Evolutionary conservation across 2,113 vertebrate species (phyloP), one percentile per base, ranked within the genome.

Genomic region (Neofelis nebulosa): DNA sequence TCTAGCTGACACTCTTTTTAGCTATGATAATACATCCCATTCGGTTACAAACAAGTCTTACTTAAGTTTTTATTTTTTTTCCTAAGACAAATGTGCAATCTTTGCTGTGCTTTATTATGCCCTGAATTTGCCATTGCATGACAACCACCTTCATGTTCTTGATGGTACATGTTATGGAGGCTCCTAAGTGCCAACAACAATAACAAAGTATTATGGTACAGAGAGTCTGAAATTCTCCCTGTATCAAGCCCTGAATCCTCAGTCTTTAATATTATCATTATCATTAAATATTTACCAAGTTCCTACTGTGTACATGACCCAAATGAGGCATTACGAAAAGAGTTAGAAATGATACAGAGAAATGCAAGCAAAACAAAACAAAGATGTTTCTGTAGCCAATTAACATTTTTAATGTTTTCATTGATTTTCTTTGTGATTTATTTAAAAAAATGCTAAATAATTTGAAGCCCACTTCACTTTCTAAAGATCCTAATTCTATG

Each of bases 211-310:
- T 94, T 88, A 71, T 31, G 33, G 19, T 91, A 45, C 31, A 68
- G n/a, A 65, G 15, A 48, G 36, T 81, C 41, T 93, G 13, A 7
- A 57, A 1, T 86, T 86, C 21, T 83, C 6, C 29, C 36, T 84
- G 38, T 3, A 45, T 74, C 23, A 19, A 86, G 18, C 9, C 36
- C 71, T 55, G 27, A 45, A 82, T 91, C 25, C 23, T 33, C 33
- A 57, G 63, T 9, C 27, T 80, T 76, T 82, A 50, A 83, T 65
- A 57, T 63, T 76, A 36, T 57, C 82, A 69, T 82, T 41, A 92
- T 74, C 69, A 69, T 96, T 95, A 87, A 92, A 95, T 92, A 95
- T 95, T 97, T 94, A 87, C 69, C 31, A 94, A 69, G 15, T 81
- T 66, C 36, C 76, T 93, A 66, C 52, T 89, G 23, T 19, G 27